Evolutionary conservation across 1,140 invertebrate genomes (phyloP), one percentile per base, ranked within the genome.

Genomic region (Zaprionus capensis): DNA sequence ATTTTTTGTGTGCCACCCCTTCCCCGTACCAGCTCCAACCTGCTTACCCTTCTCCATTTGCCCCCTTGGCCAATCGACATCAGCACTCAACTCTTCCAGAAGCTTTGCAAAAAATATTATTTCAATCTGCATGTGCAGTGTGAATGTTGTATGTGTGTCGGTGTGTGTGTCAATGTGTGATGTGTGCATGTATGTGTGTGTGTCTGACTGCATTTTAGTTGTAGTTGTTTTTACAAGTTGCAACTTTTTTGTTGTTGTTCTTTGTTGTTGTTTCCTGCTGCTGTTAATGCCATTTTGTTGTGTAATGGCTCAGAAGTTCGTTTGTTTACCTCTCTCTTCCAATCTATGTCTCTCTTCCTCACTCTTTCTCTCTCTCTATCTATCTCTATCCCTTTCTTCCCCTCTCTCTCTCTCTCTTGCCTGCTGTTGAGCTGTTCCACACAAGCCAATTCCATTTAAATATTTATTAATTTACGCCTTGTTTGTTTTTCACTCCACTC

Each of bases 391-490:
- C 2, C 17, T 31, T 7, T 9, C 28, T 31, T 7, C 7, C 28
- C 9, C 7, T 9, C 28, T 31, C 7, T 9, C 44, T 71, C 67
- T 81, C 56, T 72, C 76, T 77, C 56, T 71, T 63, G 78, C 57
- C 24, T 61, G 58, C 20, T 26, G 38, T 22, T 55, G 74, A 71
- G 56, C 57, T 44, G n/a, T 67, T 68, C 5, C 38, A 34, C 36
- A 58, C 26, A 49, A n/a, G 11, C 46, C 9, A 4, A 24, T 34
- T 31, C 66, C 68, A 80, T 77, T 82, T 83, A 80, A 83, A 80
- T 83, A 83, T 84, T 83, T 84, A 84, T 85, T 84, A 84, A 84
- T 84, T 80, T 78, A 71, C 81, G 78, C 62, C 65, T 64, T 84
- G 64, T 83, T 82, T 83, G 74, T 65, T 63, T 78, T 70, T 72